Conservation (phyloP, 2,888 invertebrate species). For the Rhimphoctona megacephalus region DNA sequence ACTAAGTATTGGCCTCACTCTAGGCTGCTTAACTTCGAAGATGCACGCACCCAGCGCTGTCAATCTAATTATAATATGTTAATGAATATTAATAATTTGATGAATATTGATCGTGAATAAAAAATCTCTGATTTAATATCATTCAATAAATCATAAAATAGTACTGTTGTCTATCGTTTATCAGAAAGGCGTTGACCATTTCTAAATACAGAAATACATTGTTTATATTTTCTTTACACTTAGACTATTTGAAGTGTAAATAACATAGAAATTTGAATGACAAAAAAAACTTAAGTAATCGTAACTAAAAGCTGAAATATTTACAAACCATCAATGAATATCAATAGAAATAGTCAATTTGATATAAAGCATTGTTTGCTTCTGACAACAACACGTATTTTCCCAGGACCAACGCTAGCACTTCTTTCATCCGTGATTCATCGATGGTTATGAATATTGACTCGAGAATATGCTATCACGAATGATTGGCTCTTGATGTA, state of each 20-base stretch:
- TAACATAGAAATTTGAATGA: background rate
- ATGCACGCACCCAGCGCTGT: too few species aligned
- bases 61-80: too few species aligned
- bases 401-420: background rate
- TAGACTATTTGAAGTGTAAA: background rate
- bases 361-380: background rate
- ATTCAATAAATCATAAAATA: too few species aligned
- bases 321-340: background rate
- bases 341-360: background rate
- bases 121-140: too few species aligned
- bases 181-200: too few species aligned
- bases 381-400: background rate
- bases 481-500: slow-evolving; percentile 1
- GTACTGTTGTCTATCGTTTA: too few species aligned
- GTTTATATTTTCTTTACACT: too few species aligned
- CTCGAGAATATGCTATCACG: background rate
- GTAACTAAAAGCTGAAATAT: background rate
- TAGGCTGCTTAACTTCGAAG: too few species aligned
- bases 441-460: slow-evolving; percentile 15
- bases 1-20: too few species aligned
- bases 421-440: background rate
- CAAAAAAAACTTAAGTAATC: background rate
- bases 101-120: too few species aligned
- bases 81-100: too few species aligned
- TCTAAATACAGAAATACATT: too few species aligned